Conservation (phyloP, 2,797 vertebrate species). For the Melanotaenia boesemani region DNA sequence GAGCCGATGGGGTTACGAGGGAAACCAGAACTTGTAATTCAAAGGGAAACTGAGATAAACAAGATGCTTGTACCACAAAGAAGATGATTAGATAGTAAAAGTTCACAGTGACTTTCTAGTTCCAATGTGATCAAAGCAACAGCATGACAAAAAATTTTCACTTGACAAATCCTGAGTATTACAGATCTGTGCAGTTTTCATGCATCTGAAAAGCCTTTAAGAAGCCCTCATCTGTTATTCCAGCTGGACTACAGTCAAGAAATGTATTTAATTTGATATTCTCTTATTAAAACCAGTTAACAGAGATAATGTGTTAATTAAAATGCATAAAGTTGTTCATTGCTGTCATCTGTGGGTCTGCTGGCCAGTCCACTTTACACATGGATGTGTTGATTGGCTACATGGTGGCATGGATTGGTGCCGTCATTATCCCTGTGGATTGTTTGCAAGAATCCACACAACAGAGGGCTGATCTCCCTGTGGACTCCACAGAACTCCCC, state of each 20-base stretch:
- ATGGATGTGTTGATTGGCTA: background rate
- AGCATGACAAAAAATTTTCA: background rate
- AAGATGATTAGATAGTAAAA: background rate
- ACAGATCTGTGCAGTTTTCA: background rate
- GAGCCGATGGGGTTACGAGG: slow-evolving; percentile 7
- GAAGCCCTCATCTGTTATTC: background rate
- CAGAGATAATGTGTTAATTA: background rate
- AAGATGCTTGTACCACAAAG: background rate
- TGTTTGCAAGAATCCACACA: background rate
- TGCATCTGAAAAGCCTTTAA: background rate
- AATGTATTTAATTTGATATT: background rate
- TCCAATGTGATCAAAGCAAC: background rate
- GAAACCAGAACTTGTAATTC: background rate
- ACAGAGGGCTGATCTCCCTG: background rate
- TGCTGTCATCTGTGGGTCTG: background rate
- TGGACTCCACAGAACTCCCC: background rate
- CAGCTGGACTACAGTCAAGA: background rate
- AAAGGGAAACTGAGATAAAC: background rate
- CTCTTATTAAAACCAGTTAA: background rate
- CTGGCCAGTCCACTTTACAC: background rate
- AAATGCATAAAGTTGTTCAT: background rate
- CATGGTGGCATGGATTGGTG: background rate
- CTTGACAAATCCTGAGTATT: background rate
- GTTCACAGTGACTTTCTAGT: background rate
- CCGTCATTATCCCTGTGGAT: background rate